A percentile compares a stretch with the other conserved stretches of the same genome.
Evolutionary conservation across 2,797 vertebrate species (phyloP).

Genomic region (Rhinoraja longicauda): DNA sequence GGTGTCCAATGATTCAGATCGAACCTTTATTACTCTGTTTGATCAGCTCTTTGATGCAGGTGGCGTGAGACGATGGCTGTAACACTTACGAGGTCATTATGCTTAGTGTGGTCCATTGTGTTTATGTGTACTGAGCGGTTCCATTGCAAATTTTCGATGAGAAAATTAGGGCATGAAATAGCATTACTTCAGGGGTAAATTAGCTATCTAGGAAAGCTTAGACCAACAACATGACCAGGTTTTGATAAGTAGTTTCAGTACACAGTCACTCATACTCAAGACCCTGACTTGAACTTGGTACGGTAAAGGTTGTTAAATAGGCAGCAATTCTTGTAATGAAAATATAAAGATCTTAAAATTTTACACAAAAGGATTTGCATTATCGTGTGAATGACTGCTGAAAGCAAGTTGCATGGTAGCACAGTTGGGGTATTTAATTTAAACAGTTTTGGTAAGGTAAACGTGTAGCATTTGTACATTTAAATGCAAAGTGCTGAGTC

Average conservation of each 20-base stretch:
- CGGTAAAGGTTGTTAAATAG: neutral
- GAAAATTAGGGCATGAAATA: neutral
- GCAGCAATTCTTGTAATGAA: neutral
- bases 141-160: neutral
- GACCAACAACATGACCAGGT: neutral
- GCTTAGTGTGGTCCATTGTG: neutral
- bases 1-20: neutral
- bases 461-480: conserved; percentile 24
- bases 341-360: neutral
- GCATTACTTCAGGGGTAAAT: no score
- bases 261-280: neutral
- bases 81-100: neutral
- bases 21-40: neutral
- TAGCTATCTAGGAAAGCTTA: neutral
- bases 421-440: neutral
- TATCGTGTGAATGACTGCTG: neutral
- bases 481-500: conserved; percentile 34
- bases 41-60: neutral
- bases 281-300: neutral
- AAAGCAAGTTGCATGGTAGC: neutral
- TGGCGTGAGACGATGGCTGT: neutral
- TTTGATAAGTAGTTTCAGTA: neutral
- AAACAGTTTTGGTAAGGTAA: conserved; percentile 24
- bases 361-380: neutral
- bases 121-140: neutral